Base-by-base conservation (phyloP, 2,888 invertebrate genomes). In the Cerastis rubricosa region DNA sequence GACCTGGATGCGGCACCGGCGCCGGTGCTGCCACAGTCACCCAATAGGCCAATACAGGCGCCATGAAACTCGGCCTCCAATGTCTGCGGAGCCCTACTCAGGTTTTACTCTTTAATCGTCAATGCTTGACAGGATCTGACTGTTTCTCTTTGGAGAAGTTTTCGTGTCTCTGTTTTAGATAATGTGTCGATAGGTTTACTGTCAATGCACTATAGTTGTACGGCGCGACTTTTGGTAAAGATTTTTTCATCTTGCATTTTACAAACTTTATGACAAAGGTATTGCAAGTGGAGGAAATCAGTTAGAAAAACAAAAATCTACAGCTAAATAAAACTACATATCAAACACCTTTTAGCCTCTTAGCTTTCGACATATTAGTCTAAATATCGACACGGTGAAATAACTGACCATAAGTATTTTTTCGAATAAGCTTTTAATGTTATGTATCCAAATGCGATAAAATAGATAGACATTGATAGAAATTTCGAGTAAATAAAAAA, bases 1-100 rank as follows among this genome's bases (percentile, higher is more conserved):
- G 99, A 99, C 94, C 97, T 99, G 84, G 99, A 99, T 82, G 98
- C 98, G 88, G 97, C 98, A 87, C 99, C 98, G 0, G 97, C 97
- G 47, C 84, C 88, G 6, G 79, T 57, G 1, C 67, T 85, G 1
- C 94, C 94, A 49, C 92, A 93, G 95, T 94, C 95, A 0, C 96
- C 95, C 40, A 94, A 94, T 95, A 87, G 96, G 86, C 89, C 96
- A 88, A 85, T 93, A 85, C 95, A 93, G 84, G 92, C 92, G 80
- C 94, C 95, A 85, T 95, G 95, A 95, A 90, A 85, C 81, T 68
- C 84, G 88, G 84, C 90, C 82, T 67, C 80, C 19, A 35, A 9
- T 29, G 67, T 91, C 29, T 93, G 93, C 90, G 81, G 78, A 65
- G 87, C 90, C 64, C 80, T 93, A 68, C 87, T 85, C 78, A 88